A percentile compares a stretch with the other conserved stretches of the same genome.
phyloP scores from a whole-genome alignment of 1,140 invertebrate species.

The Acyrthosiphon pisum region DNA sequence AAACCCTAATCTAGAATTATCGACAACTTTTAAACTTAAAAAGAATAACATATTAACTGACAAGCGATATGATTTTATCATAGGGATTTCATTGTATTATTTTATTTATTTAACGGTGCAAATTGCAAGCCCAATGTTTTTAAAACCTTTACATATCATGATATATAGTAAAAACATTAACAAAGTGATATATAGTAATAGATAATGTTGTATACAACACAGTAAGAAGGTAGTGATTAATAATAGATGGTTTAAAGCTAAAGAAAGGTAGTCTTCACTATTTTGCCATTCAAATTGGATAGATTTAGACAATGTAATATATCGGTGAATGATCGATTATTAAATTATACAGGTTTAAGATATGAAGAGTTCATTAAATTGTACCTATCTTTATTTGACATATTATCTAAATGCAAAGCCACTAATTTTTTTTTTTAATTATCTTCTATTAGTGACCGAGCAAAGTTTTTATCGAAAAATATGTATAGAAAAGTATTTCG shows the following conservation, averaged over 20 bases:
- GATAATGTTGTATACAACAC: background rate
- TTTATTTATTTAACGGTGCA: background rate
- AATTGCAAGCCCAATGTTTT: background rate
- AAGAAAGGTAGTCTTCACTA: background rate
- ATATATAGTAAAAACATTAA: background rate
- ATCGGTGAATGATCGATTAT: background rate
- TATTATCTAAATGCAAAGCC: background rate
- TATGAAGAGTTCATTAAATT: background rate
- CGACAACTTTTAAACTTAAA: background rate
- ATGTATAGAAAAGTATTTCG: background rate
- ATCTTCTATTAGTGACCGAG: background rate
- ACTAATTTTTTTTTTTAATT: background rate
- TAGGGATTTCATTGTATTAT: background rate
- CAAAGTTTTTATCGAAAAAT: background rate
- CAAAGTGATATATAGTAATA: background rate
- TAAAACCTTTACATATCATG: background rate
- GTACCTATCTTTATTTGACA: background rate
- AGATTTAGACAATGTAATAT: background rate
- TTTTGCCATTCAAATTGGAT: background rate
- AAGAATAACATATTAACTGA: background rate
- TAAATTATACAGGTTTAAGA: background rate
- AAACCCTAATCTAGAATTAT: background rate
- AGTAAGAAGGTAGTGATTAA: background rate
- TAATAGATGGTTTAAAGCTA: too few species aligned
- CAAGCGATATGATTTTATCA: background rate